Conservation (phyloP, 2,888 invertebrate species). For the Ernsta delagoae region DNA sequence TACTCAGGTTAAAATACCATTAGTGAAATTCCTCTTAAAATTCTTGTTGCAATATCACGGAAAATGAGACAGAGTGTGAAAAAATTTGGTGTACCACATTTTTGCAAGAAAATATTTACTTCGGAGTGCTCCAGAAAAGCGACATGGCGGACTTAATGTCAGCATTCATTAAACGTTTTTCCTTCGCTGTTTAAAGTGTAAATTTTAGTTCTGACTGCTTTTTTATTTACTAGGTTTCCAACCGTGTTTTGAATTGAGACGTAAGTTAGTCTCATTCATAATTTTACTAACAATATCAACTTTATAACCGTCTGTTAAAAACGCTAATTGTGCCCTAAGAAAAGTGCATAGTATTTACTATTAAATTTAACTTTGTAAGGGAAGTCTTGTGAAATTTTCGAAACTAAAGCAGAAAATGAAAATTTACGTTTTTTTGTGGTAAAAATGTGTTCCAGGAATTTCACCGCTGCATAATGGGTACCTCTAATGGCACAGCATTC, state of each 20-base stretch:
- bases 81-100: constrained; percentile 6
- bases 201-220: constrained; percentile 1
- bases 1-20: background rate
- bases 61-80: background rate
- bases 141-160: constrained; percentile 22
- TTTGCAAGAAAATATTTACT: constrained; percentile 21
- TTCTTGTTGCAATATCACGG: background rate
- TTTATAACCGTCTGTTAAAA: too few species aligned
- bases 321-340: too few species aligned
- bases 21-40: background rate
- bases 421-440: background rate
- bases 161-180: constrained; percentile 26
- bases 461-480: constrained; percentile 16
- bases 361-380: background rate
- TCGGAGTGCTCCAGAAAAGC: constrained; percentile 29
- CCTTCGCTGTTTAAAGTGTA: constrained; percentile 12
- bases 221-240: too few species aligned
- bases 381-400: background rate
- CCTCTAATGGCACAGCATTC: constrained; percentile 12
- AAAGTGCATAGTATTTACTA: too few species aligned
- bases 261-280: too few species aligned
- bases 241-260: too few species aligned
- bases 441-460: constrained; percentile 10
- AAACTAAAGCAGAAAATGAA: too few species aligned
- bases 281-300: too few species aligned